Conservation (phyloP, 1,140 invertebrate genomes). For the Trachymyrmex septentrionalis region DNA sequence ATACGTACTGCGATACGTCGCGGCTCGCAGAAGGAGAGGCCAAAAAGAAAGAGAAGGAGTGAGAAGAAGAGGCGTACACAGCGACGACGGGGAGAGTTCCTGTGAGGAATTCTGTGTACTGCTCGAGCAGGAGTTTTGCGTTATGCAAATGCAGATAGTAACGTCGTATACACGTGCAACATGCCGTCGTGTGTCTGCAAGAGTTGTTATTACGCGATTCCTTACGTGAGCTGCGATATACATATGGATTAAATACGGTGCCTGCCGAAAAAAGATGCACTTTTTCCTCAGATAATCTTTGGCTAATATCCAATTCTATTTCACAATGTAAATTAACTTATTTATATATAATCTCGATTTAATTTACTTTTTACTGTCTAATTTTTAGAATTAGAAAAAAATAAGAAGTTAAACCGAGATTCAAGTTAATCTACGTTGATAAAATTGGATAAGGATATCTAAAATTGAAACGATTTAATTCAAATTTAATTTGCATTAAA, state of each 20-base stretch:
- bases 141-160: slow-evolving; percentile 73
- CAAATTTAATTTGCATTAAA: neutral
- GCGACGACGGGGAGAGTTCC: slow-evolving; percentile 27
- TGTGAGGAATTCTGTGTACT: slow-evolving; percentile 27
- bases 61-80: neutral
- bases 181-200: slow-evolving; percentile 15
- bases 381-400: too few relatives aligned
- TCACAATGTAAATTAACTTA: too few relatives aligned
- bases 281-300: neutral
- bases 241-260: neutral
- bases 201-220: slow-evolving; percentile 57
- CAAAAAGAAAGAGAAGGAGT: neutral
- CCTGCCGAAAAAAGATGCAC: neutral
- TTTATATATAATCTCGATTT: too few relatives aligned
- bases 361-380: too few relatives aligned
- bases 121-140: neutral
- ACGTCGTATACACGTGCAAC: slow-evolving; percentile 62
- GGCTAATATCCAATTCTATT: neutral
- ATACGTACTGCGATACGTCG: slow-evolving; percentile 52
- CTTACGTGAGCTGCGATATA: neutral
- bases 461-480: neutral
- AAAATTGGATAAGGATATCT: too few relatives aligned
- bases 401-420: too few relatives aligned
- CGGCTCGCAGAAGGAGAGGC: neutral
- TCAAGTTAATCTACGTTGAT: too few relatives aligned